Evolutionary conservation across 2,888 invertebrate genomes (phyloP).

Genomic region (Troides aeacus): DNA sequence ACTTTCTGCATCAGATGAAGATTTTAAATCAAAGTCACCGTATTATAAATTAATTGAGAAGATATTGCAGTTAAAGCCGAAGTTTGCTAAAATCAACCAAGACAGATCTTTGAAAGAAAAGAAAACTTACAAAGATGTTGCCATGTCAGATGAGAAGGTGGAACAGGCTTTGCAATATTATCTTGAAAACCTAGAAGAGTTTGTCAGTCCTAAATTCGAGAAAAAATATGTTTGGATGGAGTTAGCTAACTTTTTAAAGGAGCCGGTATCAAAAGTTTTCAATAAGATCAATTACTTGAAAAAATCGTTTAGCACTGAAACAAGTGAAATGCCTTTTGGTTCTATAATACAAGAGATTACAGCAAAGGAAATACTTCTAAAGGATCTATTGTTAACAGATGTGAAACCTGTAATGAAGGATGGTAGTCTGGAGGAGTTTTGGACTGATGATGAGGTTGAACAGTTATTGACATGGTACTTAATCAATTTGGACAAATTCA

Average conservation of each 20-base stretch:
- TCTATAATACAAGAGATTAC: slow-evolving; percentile 52
- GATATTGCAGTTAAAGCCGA: slow-evolving; percentile 54
- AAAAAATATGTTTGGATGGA: slow-evolving; percentile 67
- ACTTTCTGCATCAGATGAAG: slow-evolving; percentile 38
- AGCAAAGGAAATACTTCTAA: slow-evolving; percentile 50
- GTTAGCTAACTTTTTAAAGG: slow-evolving; percentile 51
- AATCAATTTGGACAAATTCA: slow-evolving; percentile 68
- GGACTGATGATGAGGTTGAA: slow-evolving; percentile 61
- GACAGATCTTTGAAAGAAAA: slow-evolving; percentile 43
- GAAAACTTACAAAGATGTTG: slow-evolving; percentile 52
- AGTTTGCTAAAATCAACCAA: slow-evolving; percentile 45
- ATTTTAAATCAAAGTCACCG: slow-evolving; percentile 37
- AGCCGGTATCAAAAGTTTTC: slow-evolving; percentile 56
- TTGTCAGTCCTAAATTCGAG: slow-evolving; percentile 61
- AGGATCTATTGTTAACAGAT: slow-evolving; percentile 43
- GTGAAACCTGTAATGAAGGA: slow-evolving; percentile 41
- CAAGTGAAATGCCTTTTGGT: slow-evolving; percentile 41
- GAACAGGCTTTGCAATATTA: slow-evolving; percentile 58
- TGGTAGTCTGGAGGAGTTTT: slow-evolving; percentile 44
- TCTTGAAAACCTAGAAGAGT: slow-evolving; percentile 62
- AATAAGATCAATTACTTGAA: slow-evolving; percentile 68
- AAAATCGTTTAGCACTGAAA: slow-evolving; percentile 47
- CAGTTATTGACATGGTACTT: slow-evolving; percentile 65
- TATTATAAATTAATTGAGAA: slow-evolving; percentile 53
- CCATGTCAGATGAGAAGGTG: slow-evolving; percentile 52